A percentile compares a stretch with the other conserved stretches of the same genome.
Conservation (phyloP, 2,113 vertebrate species). For the Melozone crissalis region DNA sequence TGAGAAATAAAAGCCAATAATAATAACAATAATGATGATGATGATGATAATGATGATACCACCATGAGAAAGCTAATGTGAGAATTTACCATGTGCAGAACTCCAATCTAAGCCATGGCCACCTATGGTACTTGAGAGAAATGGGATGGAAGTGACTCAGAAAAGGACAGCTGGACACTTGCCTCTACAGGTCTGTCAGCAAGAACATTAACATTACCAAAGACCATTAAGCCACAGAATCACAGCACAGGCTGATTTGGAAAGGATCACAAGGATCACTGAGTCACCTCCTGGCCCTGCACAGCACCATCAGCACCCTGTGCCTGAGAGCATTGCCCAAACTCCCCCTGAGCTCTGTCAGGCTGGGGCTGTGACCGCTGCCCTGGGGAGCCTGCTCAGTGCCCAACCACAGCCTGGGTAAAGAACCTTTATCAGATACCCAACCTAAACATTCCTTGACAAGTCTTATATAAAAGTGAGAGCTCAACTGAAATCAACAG, state of each 20-base stretch:
- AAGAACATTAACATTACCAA: not conserved
- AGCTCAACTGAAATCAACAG: not conserved
- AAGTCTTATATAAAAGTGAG: not conserved
- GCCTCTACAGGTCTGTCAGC: not conserved
- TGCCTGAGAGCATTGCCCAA: not conserved
- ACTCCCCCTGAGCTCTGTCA: not conserved
- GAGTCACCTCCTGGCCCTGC: not conserved
- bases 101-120: not conserved
- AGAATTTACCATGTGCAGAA: not conserved
- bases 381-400: not conserved
- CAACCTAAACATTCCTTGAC: not conserved
- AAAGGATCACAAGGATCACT: not conserved
- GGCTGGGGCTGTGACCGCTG: not conserved
- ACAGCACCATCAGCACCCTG: not conserved
- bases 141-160: not conserved
- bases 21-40: too few species aligned
- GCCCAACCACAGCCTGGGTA: fast-evolving
- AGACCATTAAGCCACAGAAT: not conserved
- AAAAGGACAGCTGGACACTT: not conserved
- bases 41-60: not conserved
- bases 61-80: not conserved
- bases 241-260: not conserved
- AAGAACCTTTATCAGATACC: not conserved
- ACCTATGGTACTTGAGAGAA: not conserved
- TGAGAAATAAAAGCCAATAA: not conserved